Percentiles rank a stretch among this genome's conserved stretches.
Evolutionary conservation across 2,113 vertebrate species (phyloP).

Genomic region (Martes martes): DNA sequence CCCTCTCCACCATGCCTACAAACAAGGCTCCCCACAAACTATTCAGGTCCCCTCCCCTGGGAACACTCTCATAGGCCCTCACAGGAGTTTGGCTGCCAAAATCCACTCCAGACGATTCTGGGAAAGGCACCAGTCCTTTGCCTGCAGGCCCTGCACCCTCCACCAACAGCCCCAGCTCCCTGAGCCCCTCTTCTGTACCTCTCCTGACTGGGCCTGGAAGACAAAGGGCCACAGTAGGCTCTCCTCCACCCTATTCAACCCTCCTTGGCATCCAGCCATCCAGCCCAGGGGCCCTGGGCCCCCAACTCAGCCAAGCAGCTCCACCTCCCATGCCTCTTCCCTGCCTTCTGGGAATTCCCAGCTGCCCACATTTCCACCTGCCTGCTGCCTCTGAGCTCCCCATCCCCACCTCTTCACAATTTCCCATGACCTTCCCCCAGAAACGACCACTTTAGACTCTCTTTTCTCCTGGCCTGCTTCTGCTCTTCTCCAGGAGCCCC

Average conservation of each 20-base stretch:
- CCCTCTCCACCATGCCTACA: neutral
- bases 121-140: constrained; percentile 22
- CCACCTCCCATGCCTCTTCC: neutral
- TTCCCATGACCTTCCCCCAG: neutral
- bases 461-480: neutral
- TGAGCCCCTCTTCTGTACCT: neutral
- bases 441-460: neutral
- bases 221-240: constrained; percentile 42
- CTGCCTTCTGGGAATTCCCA: constrained; percentile 32
- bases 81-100: constrained; percentile 17
- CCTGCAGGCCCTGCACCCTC: neutral
- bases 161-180: neutral
- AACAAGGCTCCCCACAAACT: neutral
- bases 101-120: constrained; percentile 29
- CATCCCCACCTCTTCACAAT: neutral
- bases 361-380: neutral
- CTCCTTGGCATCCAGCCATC: constrained; percentile 49
- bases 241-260: neutral
- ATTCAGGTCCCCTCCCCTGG: neutral
- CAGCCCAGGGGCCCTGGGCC: constrained; percentile 29
- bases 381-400: neutral
- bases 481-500: neutral
- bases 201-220: neutral
- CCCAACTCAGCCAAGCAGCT: constrained; percentile 15
- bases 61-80: neutral